These are phyloP conservation scores for Cranoglanis bouderius DNA, from an alignment of 2,113 vertebrate species.

Conservation along the genomic window DNA sequence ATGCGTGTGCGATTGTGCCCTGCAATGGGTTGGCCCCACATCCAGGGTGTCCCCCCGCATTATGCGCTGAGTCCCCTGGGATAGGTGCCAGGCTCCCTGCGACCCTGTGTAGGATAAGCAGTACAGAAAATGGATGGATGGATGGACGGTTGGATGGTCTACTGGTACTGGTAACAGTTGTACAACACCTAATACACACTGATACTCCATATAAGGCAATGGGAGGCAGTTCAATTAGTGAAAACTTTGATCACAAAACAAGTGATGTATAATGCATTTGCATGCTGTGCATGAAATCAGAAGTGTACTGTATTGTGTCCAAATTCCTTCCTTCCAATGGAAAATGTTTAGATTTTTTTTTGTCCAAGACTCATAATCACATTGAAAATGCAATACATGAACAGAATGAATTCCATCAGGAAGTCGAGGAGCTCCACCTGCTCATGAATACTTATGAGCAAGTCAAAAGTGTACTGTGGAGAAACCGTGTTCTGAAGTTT, in stretches of 20 bases:
- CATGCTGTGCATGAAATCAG: background rate
- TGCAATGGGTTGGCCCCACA: too few species aligned
- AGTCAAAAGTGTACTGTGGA: background rate
- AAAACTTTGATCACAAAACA: background rate
- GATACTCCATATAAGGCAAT: background rate
- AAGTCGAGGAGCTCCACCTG: slow-evolving; percentile 16
- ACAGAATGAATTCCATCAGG: slow-evolving; percentile 1
- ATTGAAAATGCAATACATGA: background rate
- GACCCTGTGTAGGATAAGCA: too few species aligned
- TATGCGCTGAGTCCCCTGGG: too few species aligned
- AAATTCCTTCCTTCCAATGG: background rate
- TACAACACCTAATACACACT: background rate
- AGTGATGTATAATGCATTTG: background rate
- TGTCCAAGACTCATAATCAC: background rate
- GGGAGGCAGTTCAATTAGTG: background rate
- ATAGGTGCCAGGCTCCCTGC: too few species aligned
- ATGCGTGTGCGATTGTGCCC: too few species aligned
- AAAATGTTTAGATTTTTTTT: background rate
- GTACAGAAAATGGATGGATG: too few species aligned
- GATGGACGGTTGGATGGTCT: background rate
- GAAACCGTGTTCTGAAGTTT: background rate
- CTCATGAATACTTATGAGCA: slow-evolving; percentile 46
- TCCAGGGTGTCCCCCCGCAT: too few species aligned
- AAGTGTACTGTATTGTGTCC: background rate
- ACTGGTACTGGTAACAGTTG: background rate